A percentile compares a stretch with the other conserved stretches of the same genome.
Evolutionary conservation across 2,113 vertebrate species (phyloP).

Genomic region (Seriola quinqueradiata): DNA sequence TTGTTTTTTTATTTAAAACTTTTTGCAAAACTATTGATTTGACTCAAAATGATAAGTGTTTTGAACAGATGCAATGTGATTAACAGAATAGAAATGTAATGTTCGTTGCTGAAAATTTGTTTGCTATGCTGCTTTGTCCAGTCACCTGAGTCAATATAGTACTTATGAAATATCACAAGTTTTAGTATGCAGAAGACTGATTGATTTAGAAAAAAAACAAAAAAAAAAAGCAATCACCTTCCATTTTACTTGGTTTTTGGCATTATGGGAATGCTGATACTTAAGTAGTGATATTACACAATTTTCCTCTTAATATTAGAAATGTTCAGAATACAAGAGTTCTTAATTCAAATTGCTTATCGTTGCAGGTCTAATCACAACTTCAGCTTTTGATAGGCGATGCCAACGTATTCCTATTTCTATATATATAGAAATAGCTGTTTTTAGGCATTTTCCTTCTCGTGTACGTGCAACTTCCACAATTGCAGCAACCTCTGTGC

Average conservation of each 20-base stretch:
- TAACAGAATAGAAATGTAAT: background rate
- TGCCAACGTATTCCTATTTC: no score
- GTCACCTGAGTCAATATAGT: background rate
- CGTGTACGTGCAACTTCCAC: constrained; percentile 32
- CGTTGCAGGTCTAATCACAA: constrained; percentile 1
- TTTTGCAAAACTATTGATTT: background rate
- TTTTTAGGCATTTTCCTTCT: constrained; percentile 37
- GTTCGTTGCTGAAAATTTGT: background rate
- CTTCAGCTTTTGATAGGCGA: background rate
- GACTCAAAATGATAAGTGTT: background rate
- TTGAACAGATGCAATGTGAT: background rate
- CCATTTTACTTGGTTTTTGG: background rate
- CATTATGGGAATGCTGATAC: background rate
- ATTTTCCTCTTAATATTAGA: background rate
- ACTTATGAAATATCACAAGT: no score
- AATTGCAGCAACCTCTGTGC: constrained; percentile 40
- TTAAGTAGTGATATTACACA: background rate
- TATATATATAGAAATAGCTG: constrained; percentile 24
- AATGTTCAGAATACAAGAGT: background rate
- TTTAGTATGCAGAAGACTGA: no score
- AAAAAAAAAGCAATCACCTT: no score
- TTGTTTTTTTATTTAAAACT: background rate
- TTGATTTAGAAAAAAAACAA: no score
- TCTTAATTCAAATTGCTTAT: constrained; percentile 17
- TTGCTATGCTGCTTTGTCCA: background rate